Evolutionary conservation across 2,113 vertebrate genomes (phyloP).

Genomic region (Catharus bicknelli): DNA sequence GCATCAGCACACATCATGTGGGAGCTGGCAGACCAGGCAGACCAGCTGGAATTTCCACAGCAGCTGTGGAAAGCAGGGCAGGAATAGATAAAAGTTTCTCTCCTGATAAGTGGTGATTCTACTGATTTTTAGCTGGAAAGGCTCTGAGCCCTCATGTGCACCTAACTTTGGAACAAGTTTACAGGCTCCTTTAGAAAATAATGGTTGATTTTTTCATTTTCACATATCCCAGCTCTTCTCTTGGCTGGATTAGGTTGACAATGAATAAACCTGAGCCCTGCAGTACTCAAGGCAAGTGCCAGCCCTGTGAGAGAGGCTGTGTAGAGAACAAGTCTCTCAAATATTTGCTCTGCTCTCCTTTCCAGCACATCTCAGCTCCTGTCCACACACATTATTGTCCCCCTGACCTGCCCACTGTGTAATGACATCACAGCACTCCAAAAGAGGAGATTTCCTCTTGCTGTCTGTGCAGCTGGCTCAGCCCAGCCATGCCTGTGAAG

Average conservation of each 20-base stretch:
- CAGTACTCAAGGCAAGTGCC: not conserved
- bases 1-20: accelerated
- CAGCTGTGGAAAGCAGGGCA: not conserved
- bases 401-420: not conserved
- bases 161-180: not conserved
- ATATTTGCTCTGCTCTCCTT: conserved; percentile 17
- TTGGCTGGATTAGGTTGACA: not conserved
- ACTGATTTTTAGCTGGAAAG: not conserved
- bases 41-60: not conserved
- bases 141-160: not conserved
- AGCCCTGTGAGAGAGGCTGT: not conserved
- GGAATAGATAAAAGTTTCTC: not conserved
- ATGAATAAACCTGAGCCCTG: not conserved
- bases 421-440: not conserved
- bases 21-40: not conserved
- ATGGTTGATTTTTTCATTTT: not conserved
- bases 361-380: conserved; percentile 6
- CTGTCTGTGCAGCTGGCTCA: not conserved
- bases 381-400: not conserved
- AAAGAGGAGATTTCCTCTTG: not conserved
- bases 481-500: not conserved
- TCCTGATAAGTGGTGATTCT: not conserved
- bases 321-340: not conserved
- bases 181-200: not conserved
- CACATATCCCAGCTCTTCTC: not conserved